Evolutionary conservation across 2,113 vertebrate genomes (phyloP).

Genomic region (Cyprinodon brontotheroides): DNA sequence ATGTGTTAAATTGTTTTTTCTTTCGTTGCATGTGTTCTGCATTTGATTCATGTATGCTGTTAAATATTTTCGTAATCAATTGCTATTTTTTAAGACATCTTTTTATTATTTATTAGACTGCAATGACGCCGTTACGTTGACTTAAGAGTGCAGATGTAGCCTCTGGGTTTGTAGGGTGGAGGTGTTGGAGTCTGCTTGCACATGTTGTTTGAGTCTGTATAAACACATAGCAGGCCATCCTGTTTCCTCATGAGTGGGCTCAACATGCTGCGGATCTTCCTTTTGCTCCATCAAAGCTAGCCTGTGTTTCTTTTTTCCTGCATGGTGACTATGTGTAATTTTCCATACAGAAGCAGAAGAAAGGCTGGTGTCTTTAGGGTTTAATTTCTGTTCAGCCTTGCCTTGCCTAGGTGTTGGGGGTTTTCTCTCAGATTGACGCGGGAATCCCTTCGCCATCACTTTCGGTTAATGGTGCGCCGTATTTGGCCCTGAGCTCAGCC

Average conservation of each 20-base stretch:
- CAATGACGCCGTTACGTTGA: background rate
- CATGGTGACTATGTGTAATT: constrained; percentile 44
- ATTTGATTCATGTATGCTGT: background rate
- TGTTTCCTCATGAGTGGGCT: constrained; percentile 29
- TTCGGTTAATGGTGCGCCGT: constrained; percentile 93
- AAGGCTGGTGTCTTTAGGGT: constrained; percentile 61
- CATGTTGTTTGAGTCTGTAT: background rate
- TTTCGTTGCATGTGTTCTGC: background rate
- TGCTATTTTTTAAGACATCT: background rate
- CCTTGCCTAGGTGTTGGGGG: constrained; percentile 75
- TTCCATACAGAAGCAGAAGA: constrained; percentile 57
- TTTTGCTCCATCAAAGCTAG: constrained; percentile 39
- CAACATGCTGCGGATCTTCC: constrained; percentile 18
- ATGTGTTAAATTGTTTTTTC: background rate
- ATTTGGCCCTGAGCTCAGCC: constrained; percentile 95
- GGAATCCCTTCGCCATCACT: constrained; percentile 91
- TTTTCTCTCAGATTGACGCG: constrained; percentile 78
- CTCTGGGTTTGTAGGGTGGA: background rate
- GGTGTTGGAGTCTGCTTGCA: background rate
- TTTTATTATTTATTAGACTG: background rate
- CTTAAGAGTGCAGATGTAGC: background rate
- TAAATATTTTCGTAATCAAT: too few species aligned
- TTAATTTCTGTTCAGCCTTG: constrained; percentile 80
- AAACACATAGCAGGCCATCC: background rate
- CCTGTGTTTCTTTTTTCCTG: background rate